A percentile compares a stretch with the other conserved stretches of the same genome.
phyloP scores from a whole-genome alignment of 2,888 invertebrate genomes.

The Hypercompe scribonia region DNA sequence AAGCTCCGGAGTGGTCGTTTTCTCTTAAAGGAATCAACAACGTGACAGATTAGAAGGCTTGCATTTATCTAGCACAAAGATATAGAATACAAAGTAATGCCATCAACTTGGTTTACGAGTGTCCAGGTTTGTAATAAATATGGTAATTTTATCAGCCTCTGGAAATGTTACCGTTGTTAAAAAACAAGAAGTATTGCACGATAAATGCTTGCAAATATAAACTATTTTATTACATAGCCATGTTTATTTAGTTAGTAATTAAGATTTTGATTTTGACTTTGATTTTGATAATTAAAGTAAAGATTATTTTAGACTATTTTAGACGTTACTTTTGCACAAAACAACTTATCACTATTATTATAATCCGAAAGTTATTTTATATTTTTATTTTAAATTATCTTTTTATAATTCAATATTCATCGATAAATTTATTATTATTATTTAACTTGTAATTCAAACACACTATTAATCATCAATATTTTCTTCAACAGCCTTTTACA shows the following conservation, averaged over 20 bases:
- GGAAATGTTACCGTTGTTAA: background rate
- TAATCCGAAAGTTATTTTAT: too few species aligned
- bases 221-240: background rate
- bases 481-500: too few species aligned
- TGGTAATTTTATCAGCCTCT: background rate
- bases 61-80: background rate
- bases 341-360: too few species aligned
- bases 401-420: too few species aligned
- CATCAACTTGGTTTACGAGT: background rate
- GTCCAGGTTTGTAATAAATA: background rate
- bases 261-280: background rate
- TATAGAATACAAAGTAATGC: background rate
- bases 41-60: background rate
- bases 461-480: too few species aligned
- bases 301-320: too few species aligned
- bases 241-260: too few species aligned
- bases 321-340: background rate
- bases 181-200: background rate
- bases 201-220: background rate
- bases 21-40: background rate
- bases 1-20: background rate
- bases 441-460: too few species aligned
- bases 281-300: background rate
- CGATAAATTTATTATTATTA: too few species aligned
- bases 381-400: too few species aligned